phyloP scores from a whole-genome alignment of 2,888 invertebrate genomes.

The Acrocera orbiculus region DNA sequence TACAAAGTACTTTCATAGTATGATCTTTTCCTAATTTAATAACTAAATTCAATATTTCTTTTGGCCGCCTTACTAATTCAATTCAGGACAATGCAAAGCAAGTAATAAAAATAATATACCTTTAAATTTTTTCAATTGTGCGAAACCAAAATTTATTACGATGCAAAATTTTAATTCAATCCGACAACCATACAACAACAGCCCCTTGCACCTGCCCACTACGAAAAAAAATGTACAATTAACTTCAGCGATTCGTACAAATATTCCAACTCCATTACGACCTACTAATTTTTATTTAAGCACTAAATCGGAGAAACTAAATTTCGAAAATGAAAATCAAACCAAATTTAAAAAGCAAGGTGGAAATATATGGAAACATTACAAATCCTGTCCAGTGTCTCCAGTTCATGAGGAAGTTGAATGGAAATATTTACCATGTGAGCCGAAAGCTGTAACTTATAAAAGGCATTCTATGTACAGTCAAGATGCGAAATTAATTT shows the following conservation, averaged over 20 bases:
- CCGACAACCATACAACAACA: too few species aligned
- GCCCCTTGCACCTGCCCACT: too few species aligned
- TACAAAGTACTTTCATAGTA: not conserved
- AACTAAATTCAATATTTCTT: not conserved
- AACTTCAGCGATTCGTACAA: too few species aligned
- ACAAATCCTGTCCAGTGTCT: constrained; percentile 65
- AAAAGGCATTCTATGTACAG: constrained; percentile 32
- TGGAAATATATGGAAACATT: constrained; percentile 42
- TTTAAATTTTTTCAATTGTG: constrained; percentile 24
- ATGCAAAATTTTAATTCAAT: constrained; percentile 31
- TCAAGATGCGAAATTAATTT: constrained; percentile 37
- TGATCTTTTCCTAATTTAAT: too few species aligned
- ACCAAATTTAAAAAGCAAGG: too few species aligned
- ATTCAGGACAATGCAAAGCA: constrained; percentile 5
- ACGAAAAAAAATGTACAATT: too few species aligned
- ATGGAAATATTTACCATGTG: constrained; percentile 36
- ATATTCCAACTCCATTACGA: too few species aligned
- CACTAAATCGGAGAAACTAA: too few species aligned
- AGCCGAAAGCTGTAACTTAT: constrained; percentile 9
- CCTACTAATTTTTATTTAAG: too few species aligned
- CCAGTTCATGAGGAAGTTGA: constrained; percentile 66
- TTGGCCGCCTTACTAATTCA: not conserved
- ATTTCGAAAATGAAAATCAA: too few species aligned
- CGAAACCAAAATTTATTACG: constrained; percentile 29
- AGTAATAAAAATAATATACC: constrained; percentile 7